Evolutionary conservation across 2,888 invertebrate species (phyloP), one percentile per base, ranked within the genome.

Genomic region (Dolichomitus sp.): DNA sequence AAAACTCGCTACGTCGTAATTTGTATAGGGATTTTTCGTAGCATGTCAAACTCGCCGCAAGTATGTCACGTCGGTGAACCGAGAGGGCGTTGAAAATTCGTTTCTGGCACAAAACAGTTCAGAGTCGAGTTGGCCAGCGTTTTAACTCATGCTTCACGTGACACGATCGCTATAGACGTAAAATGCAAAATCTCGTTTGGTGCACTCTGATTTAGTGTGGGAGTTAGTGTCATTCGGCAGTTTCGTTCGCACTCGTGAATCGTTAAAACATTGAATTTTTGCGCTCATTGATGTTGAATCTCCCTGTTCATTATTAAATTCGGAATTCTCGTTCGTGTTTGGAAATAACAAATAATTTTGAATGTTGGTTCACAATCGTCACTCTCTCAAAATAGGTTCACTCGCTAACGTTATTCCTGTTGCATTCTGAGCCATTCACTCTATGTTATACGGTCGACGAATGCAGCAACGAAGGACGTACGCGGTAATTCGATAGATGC

Each of bases 61-160:
- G 12, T 40, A 54, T 57, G 40, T 27, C 45, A 59, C 42, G 3
- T 14, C 42, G 69, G 7, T 11, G 59, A 45, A 59, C 30, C 45
- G 27, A 30, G 30, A 17, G 5, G 2, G 23, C 52, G 52, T 69
- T 11, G 45, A 70, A 40, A 70, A 54, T 30, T 70, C 23, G 42
- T 42, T 1, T 48, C 72, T 33, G 59, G 33, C 19, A 19, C 59
- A 33, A 45, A 72, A 48, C 57, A 17, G n/a, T 59, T 59, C n/a
- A 0, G 27, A 54, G 42, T 5, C 57, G 40, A 30, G 42, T 42
- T 42, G 40, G 54, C 54, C n/a, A 30, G 12, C 27, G 17, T n/a
- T 57, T 14, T n/a, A 17, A 19, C 12, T 5, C 11, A n/a, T 27
- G 12, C 30, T n/a, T 7, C 19, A 57, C n/a, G 12, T 14, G 30